Base-by-base conservation (phyloP, 2,797 vertebrate species). In the Gymnothorax reevesii region DNA sequence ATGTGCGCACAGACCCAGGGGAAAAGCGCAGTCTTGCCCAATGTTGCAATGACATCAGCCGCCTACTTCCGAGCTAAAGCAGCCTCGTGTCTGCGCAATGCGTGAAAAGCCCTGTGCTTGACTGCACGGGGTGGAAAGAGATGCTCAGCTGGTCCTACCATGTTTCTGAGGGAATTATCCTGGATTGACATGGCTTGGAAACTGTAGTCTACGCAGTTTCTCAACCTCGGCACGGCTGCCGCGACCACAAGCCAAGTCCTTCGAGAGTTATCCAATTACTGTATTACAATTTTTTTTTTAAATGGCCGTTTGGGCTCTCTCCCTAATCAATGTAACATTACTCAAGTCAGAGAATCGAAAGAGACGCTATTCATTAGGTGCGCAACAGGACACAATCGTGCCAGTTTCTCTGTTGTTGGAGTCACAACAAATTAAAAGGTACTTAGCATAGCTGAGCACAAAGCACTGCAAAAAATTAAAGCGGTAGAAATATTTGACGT, bases 331-430 rank as follows among this genome's bases (percentile, higher is more conserved):
- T 9, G 84, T 87, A 86, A 27, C 66, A 88, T 17, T 33, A 62
- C 17, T 9, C 90, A 87, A 87, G 91, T 57, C 84, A 88, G 91
- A 83, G 91, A 87, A 90, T 91, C 89, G 71, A 87, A 90, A 89
- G 85, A 80, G 89, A 88, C 52, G 64, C 91, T 87, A 89, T 91
- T 91, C 90, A 84, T 89, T 79, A 87, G 83, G 33, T n/a, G 57
- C 84, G 25, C 80, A 25, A 85, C 83, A 89, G 89, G 91, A 91
- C 92, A 91, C 90, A 93, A 8, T 25, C 90, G 52, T 91, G 92
- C 69, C 49, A 71, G 82, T 91, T 90, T 87, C 92, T 90, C 91
- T 85, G 60, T 3, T 75, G 85, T 90, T 83, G 52, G 86, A 87
- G 27, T 69, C 66, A 64, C 59, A 7, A 62, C 89, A 84, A 87